phyloP scores from a whole-genome alignment of 2,113 vertebrate genomes.

The Chascanopsetta lugubris region DNA sequence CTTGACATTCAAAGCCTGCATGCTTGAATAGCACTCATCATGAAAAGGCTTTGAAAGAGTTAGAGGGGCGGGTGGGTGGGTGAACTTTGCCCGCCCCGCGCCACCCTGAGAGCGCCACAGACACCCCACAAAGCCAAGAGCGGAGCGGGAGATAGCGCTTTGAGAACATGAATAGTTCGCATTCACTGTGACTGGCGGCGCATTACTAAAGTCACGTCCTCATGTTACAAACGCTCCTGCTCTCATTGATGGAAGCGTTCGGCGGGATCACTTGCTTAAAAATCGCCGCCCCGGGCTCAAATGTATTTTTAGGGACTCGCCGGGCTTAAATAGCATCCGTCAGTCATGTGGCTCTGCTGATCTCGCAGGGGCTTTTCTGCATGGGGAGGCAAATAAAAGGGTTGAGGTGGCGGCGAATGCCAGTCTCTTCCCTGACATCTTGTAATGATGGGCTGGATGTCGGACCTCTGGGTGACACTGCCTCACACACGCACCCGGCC shows the following conservation, averaged over 20 bases:
- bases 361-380: conserved; percentile 48
- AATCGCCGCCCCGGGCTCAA: conserved; percentile 38
- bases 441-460: conserved; percentile 43
- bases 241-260: conserved; percentile 61
- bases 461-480: conserved; percentile 4
- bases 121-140: conserved; percentile 46
- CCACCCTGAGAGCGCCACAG: conserved; percentile 34
- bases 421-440: conserved; percentile 42
- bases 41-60: conserved; percentile 48
- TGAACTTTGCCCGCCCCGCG: conserved; percentile 54
- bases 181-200: conserved; percentile 55
- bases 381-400: conserved; percentile 59
- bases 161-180: conserved; percentile 62
- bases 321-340: conserved; percentile 56
- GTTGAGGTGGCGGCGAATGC: conserved; percentile 48
- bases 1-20: conserved; percentile 35
- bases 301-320: conserved; percentile 64
- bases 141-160: conserved; percentile 47
- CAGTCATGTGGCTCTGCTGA: conserved; percentile 47
- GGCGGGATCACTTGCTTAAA: conserved; percentile 42
- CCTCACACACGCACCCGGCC: conserved; percentile 9
- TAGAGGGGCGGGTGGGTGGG: conserved; percentile 22
- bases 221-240: conserved; percentile 59
- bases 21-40: conserved; percentile 24
- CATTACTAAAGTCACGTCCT: conserved; percentile 60